phyloP scores from a whole-genome alignment of 2,113 vertebrate species.

The Dendropsophus ebraccatus region DNA sequence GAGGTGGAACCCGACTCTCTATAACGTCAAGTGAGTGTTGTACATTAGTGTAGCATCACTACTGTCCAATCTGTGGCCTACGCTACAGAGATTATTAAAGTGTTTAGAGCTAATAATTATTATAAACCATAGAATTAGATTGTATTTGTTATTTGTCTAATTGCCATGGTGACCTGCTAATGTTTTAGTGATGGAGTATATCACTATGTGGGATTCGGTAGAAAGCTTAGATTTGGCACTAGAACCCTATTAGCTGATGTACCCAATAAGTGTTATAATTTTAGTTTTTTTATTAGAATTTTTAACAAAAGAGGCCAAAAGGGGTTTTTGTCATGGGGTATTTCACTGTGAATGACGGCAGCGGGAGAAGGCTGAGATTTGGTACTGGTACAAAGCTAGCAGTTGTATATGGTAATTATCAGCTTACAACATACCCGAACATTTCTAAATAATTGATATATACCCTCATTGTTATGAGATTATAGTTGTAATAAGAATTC shows the following conservation, averaged over 20 bases:
- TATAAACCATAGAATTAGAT: too few relatives aligned
- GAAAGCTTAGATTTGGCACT: neutral
- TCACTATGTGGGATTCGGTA: slow-evolving; percentile 22
- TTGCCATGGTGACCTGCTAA: neutral
- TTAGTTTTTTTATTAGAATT: neutral
- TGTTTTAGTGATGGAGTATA: slow-evolving; percentile 9
- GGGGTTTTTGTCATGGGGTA: neutral
- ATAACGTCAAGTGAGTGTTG: slow-evolving; percentile 60
- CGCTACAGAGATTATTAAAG: neutral
- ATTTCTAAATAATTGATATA: neutral
- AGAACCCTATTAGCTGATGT: slow-evolving; percentile 16
- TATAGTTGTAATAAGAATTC: neutral
- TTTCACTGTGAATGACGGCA: neutral
- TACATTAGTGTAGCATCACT: neutral
- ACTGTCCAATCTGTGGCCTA: neutral
- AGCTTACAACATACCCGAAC: neutral
- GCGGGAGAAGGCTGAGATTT: slow-evolving; percentile 41
- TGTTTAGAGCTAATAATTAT: neutral
- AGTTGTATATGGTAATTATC: slow-evolving; percentile 39
- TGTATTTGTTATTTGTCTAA: neutral
- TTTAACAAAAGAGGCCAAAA: neutral
- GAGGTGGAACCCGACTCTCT: slow-evolving; percentile 41
- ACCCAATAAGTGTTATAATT: slow-evolving; percentile 31
- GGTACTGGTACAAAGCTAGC: slow-evolving; percentile 63
- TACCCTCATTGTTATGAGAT: neutral